Percentiles rank a stretch among this genome's conserved stretches.
phyloP scores from a whole-genome alignment of 2,113 vertebrate species.

The Stigmatopora argus region DNA sequence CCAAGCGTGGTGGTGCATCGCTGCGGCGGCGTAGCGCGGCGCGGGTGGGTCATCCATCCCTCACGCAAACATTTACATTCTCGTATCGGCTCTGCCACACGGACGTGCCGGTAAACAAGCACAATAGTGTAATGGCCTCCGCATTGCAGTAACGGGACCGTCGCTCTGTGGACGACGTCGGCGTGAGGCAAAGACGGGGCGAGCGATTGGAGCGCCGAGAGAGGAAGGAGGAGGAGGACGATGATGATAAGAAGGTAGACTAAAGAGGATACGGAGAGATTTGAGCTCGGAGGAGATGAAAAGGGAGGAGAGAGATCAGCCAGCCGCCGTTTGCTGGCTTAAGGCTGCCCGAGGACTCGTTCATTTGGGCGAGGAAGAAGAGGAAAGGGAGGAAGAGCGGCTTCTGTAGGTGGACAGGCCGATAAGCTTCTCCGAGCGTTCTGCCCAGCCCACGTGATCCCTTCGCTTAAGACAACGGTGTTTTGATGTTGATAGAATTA shows the following conservation, averaged over 20 bases:
- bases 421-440: background rate
- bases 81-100: constrained; percentile 14
- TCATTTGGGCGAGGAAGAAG: constrained; percentile 35
- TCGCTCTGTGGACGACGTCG: constrained; percentile 59
- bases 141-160: constrained; percentile 63
- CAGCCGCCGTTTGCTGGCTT: constrained; percentile 50
- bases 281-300: constrained; percentile 44
- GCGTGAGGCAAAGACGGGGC: constrained; percentile 14
- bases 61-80: constrained; percentile 37
- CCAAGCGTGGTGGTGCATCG: constrained; percentile 60
- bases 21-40: constrained; percentile 56
- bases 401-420: constrained; percentile 15
- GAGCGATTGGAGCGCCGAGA: background rate
- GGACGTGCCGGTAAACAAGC: constrained; percentile 16
- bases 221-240: constrained; percentile 22
- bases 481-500: too few species aligned
- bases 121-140: constrained; percentile 54
- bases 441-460: too few species aligned
- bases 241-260: constrained; percentile 44
- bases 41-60: constrained; percentile 41
- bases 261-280: constrained; percentile 51
- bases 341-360: constrained; percentile 48
- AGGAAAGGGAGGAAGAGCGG: background rate
- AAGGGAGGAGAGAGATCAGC: constrained; percentile 48
- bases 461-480: too few species aligned